phyloP scores from a whole-genome alignment of 2,888 invertebrate genomes.

The Camponotus fellah region DNA sequence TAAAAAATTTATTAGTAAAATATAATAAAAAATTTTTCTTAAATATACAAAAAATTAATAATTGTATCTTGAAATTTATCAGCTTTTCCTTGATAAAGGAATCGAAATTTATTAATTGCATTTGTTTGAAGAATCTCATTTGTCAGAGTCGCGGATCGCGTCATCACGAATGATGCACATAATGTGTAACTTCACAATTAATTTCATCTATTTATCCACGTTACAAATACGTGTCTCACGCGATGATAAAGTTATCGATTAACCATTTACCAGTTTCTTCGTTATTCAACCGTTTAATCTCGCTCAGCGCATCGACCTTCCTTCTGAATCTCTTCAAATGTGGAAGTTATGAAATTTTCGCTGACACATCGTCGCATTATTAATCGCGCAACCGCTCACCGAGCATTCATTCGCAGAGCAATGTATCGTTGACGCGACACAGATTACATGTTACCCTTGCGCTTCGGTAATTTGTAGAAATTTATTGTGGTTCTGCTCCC shows the following conservation, averaged over 20 bases:
- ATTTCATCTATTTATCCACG: slow-evolving; percentile 28
- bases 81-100: neutral
- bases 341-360: slow-evolving; percentile 51
- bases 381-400: slow-evolving; percentile 27
- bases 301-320: slow-evolving; percentile 34
- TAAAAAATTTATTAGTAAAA: too few relatives aligned
- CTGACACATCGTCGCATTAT: slow-evolving; percentile 37
- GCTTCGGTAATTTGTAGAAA: slow-evolving; percentile 25
- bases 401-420: slow-evolving; percentile 4
- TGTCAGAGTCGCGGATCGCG: neutral
- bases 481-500: slow-evolving; percentile 12
- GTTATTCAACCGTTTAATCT: slow-evolving; percentile 44
- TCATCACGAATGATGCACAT: neutral
- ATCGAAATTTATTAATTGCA: neutral
- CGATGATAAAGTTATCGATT: slow-evolving; percentile 25
- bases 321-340: slow-evolving; percentile 22
- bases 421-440: slow-evolving; percentile 35
- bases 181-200: slow-evolving; percentile 13
- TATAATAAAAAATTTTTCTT: neutral
- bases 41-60: neutral
- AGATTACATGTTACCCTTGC: neutral
- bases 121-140: neutral
- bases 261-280: slow-evolving; percentile 41
- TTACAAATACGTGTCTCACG: neutral
- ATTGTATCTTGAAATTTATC: neutral